A percentile compares a stretch with the other conserved stretches of the same genome.
Evolutionary conservation across 2,113 vertebrate genomes (phyloP).

Genomic region (Parotia lawesii): DNA sequence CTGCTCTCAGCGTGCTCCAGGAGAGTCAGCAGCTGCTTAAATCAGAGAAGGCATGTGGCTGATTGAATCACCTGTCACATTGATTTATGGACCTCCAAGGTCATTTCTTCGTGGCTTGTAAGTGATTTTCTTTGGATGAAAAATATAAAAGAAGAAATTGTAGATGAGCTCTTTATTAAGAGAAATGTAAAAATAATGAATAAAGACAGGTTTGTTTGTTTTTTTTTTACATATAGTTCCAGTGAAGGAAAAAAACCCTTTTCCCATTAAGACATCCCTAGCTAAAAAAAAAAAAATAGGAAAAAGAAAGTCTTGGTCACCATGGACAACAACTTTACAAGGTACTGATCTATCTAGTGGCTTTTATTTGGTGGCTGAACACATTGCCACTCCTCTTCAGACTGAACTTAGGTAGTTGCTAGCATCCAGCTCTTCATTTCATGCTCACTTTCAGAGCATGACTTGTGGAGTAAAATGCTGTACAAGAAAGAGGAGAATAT

Average conservation of each 20-base stretch:
- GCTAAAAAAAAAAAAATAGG: background rate
- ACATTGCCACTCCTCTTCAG: background rate
- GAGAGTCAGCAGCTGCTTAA: constrained; percentile 53
- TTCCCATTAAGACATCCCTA: background rate
- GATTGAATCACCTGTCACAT: constrained; percentile 56
- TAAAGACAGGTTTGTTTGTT: background rate
- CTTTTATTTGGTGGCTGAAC: background rate
- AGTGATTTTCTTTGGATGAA: constrained; percentile 2
- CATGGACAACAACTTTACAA: background rate
- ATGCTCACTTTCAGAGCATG: background rate
- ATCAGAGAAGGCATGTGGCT: constrained; percentile 32
- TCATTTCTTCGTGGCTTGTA: background rate
- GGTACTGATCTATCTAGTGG: background rate
- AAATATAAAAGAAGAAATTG: background rate
- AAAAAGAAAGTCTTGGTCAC: background rate
- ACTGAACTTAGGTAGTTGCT: background rate
- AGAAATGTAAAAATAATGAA: background rate
- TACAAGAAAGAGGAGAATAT: background rate
- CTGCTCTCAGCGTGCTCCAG: background rate
- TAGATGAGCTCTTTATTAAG: background rate
- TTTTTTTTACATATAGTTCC: background rate
- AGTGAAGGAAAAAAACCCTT: background rate
- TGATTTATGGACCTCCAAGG: constrained; percentile 61
- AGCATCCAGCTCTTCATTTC: background rate
- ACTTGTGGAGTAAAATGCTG: background rate